Evolutionary conservation across 2,113 vertebrate species (phyloP).

Genomic region (Eleginops maclovinus): DNA sequence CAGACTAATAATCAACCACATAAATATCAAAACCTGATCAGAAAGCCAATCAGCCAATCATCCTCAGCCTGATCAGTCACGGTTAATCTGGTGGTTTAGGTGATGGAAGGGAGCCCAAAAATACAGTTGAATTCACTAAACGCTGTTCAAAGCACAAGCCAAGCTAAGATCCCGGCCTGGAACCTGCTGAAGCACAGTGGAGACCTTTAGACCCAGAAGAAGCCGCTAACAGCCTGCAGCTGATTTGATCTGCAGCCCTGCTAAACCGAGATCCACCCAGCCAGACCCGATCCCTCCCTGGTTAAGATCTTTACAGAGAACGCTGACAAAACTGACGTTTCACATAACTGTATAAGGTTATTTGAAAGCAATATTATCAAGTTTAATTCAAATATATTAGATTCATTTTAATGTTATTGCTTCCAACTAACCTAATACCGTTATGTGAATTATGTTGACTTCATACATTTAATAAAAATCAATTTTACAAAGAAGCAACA

Average conservation of each 20-base stretch:
- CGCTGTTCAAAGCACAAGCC: neutral
- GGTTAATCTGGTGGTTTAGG: neutral
- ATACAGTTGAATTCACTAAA: neutral
- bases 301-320: neutral
- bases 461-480: no score
- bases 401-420: no score
- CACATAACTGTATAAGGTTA: no score
- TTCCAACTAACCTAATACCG: no score
- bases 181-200: conserved; percentile 7
- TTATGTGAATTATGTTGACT: no score
- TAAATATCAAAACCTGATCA: no score
- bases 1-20: no score
- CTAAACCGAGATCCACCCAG: neutral
- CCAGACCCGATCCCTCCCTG: neutral
- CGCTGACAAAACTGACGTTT: no score
- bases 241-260: neutral
- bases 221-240: neutral
- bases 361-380: no score
- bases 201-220: conserved; percentile 4
- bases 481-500: conserved; percentile 24
- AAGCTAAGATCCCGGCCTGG: neutral
- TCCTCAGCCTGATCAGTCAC: neutral
- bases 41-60: neutral
- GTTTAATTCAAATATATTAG: no score
- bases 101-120: neutral